Evolutionary conservation across 2,888 invertebrate species (phyloP), one percentile per base, ranked within the genome.

Genomic region (Zele albiditarsus): DNA sequence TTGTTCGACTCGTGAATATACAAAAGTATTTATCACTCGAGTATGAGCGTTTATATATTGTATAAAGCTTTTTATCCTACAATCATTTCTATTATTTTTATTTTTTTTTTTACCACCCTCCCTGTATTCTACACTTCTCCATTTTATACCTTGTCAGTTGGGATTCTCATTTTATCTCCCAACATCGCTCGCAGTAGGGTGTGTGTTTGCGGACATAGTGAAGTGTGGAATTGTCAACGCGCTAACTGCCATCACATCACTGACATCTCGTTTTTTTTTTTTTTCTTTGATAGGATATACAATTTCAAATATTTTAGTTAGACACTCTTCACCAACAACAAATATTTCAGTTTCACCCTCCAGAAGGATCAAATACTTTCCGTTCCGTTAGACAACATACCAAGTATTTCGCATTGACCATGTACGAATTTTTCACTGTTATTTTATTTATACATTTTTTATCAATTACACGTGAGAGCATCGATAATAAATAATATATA

Each of bases 191-290:
- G 31, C 38, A 38, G 38, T 38, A 20, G 49, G 69, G 67, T 25
- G 42, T 25, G 16, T 16, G 65, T 27, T 46, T 23, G 74, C 14
- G 53, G 67, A n/a, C 16, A 46, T n/a, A 53, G 53, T 53, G 20
- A 53, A 53, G 53, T 53, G 53, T 53, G n/a, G 53, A 53, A 73
- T 63, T 73, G 73, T 72, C 25, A 66, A 75, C 67, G 73, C 70
- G 65, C 57, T 74, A 73, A 78, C 73, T 77, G 71, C 69, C 71
- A 68, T 66, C 53, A 73, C 42, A 76, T 62, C 75, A 74, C 46
- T 58, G 46, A 65, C 75, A 79, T 71, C 77, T 77, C 78, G 75
- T 79, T 79, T 74, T 66, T 62, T 62, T 12, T n/a, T 60, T 62
- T 63, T 57, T 33, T 49, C 53, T 62, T 62, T 16, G 31, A 72